Percentiles rank a stretch among this genome's conserved stretches.
Evolutionary conservation across 2,113 vertebrate genomes (phyloP).

Genomic region (Sander lucioperca): DNA sequence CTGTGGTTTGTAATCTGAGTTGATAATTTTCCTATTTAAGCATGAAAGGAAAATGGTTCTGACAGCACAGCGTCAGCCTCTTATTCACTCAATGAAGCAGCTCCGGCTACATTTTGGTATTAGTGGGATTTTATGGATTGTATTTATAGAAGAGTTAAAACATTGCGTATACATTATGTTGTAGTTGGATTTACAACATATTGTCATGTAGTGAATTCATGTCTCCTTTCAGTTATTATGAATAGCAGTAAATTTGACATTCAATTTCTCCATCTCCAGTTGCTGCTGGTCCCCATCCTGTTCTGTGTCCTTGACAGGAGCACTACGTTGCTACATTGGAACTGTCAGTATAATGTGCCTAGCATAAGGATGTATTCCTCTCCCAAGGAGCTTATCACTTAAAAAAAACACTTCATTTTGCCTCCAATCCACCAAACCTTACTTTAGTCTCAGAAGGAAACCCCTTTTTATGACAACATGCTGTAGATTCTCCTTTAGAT

Average conservation of each 20-base stretch:
- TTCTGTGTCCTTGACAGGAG: constrained; percentile 12
- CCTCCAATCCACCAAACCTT: constrained; percentile 55
- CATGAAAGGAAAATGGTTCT: background rate
- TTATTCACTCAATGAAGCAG: constrained; percentile 16
- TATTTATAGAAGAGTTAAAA: background rate
- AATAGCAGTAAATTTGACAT: constrained; percentile 6
- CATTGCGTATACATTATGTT: constrained; percentile 11
- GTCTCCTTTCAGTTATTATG: background rate
- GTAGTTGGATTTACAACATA: constrained; percentile 21
- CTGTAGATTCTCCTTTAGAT: constrained; percentile 28
- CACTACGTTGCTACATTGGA: constrained; percentile 58
- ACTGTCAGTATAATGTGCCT: constrained; percentile 41
- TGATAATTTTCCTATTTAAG: background rate
- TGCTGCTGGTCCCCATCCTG: constrained; percentile 19
- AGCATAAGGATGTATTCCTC: constrained; percentile 23
- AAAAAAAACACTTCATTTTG: constrained; percentile 53
- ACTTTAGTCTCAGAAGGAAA: constrained; percentile 45
- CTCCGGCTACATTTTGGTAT: constrained; percentile 9
- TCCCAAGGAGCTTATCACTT: constrained; percentile 40
- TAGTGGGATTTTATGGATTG: background rate
- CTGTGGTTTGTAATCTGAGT: background rate
- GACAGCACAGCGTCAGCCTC: background rate
- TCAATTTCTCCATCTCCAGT: constrained; percentile 24
- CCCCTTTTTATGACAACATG: constrained; percentile 8
- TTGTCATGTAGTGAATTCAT: background rate